phyloP scores from a whole-genome alignment of 2,797 vertebrate genomes.

The Hippoglossus hippoglossus region DNA sequence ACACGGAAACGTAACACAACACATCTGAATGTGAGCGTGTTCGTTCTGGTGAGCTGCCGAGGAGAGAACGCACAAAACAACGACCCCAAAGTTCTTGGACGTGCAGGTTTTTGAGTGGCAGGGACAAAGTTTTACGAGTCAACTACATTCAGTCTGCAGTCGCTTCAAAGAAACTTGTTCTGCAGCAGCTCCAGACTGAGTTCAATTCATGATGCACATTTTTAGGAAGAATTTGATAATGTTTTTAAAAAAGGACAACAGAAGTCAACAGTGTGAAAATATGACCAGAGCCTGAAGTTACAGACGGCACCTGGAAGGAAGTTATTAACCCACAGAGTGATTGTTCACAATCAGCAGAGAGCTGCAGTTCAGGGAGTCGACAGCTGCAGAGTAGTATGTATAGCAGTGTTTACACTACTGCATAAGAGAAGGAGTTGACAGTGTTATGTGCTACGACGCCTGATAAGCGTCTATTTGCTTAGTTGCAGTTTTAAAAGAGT shows the following conservation, averaged over 20 bases:
- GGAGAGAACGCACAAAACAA: slow-evolving; percentile 15
- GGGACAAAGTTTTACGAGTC: slow-evolving; percentile 3
- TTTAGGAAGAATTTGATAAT: too few relatives aligned
- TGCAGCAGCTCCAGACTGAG: background rate
- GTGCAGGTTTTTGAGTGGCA: background rate
- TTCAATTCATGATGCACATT: too few relatives aligned
- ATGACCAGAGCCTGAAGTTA: too few relatives aligned
- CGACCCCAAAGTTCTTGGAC: background rate
- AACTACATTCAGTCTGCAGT: background rate
- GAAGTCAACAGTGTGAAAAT: too few relatives aligned
- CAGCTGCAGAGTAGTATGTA: background rate
- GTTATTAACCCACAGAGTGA: background rate
- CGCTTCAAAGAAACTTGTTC: background rate
- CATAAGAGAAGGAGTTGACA: too few relatives aligned
- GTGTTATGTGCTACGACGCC: too few relatives aligned
- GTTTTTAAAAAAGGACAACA: too few relatives aligned
- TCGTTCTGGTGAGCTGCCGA: background rate
- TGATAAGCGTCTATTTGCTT: too few relatives aligned
- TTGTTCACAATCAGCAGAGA: background rate
- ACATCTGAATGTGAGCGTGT: too few relatives aligned
- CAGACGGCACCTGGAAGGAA: too few relatives aligned
- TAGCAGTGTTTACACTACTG: background rate
- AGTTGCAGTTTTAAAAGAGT: too few relatives aligned
- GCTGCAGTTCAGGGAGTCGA: background rate
- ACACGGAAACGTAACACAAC: background rate